A percentile compares a stretch with the other conserved stretches of the same genome.
Conservation (phyloP, 2,888 invertebrate genomes). For the Dryobotodes eremita region DNA sequence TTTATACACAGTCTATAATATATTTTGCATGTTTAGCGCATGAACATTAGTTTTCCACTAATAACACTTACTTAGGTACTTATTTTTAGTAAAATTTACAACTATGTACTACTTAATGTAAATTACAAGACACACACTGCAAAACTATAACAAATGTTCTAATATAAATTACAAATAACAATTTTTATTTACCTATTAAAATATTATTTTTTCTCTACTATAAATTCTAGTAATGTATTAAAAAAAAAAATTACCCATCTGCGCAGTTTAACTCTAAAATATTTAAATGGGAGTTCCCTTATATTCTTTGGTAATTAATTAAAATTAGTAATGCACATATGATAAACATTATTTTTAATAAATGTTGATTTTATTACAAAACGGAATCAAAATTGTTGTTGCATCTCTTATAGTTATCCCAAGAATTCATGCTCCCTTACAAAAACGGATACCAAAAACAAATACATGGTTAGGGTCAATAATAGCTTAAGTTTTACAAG, state of each 20-base stretch:
- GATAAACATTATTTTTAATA: background rate
- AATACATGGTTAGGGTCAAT: background rate
- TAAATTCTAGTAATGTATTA: background rate
- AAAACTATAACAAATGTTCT: background rate
- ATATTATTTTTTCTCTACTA: background rate
- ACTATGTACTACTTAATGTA: background rate
- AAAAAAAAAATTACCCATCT: background rate
- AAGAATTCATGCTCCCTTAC: background rate
- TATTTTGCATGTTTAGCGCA: background rate
- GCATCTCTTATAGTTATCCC: background rate
- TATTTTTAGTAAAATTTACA: background rate
- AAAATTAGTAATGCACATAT: background rate
- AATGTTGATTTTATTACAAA: background rate
- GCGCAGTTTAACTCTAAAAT: background rate
- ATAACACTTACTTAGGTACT: background rate
- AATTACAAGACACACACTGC: background rate
- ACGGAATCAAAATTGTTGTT: background rate
- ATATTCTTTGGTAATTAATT: background rate
- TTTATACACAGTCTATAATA: background rate
- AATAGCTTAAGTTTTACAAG: background rate
- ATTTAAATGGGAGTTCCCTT: background rate
- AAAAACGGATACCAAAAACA: background rate
- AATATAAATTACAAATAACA: background rate
- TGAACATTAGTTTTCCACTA: background rate
- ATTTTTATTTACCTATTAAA: too few relatives aligned